phyloP scores from a whole-genome alignment of 1,140 invertebrate genomes.

The Anastrepha ludens region DNA sequence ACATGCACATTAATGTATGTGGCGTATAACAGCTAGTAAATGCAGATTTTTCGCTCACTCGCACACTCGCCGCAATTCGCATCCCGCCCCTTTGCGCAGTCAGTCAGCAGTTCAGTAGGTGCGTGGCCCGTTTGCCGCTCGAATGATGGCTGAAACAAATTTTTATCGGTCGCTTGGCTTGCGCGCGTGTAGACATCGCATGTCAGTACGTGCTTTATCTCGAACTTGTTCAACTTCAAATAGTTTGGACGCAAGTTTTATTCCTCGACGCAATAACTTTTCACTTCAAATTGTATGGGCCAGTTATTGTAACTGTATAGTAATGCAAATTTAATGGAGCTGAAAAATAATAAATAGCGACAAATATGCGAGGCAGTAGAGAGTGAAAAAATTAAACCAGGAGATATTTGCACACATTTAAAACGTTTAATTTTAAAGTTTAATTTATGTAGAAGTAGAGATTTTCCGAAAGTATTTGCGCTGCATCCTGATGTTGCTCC shows the following conservation, averaged over 20 bases:
- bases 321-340: neutral
- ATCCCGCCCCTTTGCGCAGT: neutral
- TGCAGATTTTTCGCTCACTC: slow-evolving; percentile 36
- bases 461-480: no score
- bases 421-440: no score
- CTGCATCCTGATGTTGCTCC: no score
- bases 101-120: neutral
- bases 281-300: neutral
- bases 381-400: no score
- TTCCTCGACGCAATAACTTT: slow-evolving; percentile 1
- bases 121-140: slow-evolving; percentile 17
- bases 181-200: slow-evolving; percentile 47
- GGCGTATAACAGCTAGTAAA: neutral
- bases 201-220: slow-evolving; percentile 54
- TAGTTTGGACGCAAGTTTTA: neutral
- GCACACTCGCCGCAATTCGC: neutral
- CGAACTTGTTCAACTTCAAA: slow-evolving; percentile 37
- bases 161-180: slow-evolving; percentile 49
- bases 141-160: slow-evolving; percentile 1
- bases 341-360: neutral
- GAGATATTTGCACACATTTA: no score
- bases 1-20: neutral
- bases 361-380: no score
- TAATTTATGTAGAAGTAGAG: no score
- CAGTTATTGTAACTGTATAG: neutral